A percentile compares a stretch with the other conserved stretches of the same genome.
phyloP scores from a whole-genome alignment of 2,888 invertebrate species.

The Eupsilia transversa region DNA sequence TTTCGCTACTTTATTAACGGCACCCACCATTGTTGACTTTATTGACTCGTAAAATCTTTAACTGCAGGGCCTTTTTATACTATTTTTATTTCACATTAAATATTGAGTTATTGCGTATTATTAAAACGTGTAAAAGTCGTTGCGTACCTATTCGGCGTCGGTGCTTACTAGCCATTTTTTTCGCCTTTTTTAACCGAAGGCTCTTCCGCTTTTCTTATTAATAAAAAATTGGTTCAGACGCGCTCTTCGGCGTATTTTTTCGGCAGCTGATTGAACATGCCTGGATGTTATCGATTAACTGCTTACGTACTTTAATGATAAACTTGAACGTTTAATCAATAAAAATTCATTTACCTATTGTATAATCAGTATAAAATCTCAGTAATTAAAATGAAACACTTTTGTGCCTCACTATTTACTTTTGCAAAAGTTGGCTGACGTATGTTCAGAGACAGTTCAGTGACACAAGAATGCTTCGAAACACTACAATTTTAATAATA shows the following conservation, averaged over 20 bases:
- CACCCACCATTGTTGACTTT: conserved; percentile 67
- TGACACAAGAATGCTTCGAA: no score
- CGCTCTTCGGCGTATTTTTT: neutral
- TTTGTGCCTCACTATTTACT: neutral
- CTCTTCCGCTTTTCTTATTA: conserved; percentile 6
- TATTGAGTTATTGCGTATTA: conserved; percentile 60
- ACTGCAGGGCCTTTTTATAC: conserved; percentile 60
- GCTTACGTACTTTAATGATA: neutral
- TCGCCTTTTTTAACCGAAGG: neutral
- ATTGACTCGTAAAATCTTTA: conserved; percentile 68
- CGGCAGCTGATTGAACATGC: neutral
- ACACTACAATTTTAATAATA: neutral
- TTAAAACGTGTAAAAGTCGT: conserved; percentile 47
- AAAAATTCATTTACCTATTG: neutral
- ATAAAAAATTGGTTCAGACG: conserved; percentile 5
- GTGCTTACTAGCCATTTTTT: neutral
- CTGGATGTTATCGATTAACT: conserved; percentile 12
- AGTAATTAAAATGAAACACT: neutral
- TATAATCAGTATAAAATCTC: neutral
- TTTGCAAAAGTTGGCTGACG: neutral
- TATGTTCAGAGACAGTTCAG: conserved; percentile 2
- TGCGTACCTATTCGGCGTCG: neutral
- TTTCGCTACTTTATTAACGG: conserved; percentile 49
- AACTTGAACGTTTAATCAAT: neutral
- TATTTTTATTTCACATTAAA: conserved; percentile 69